Evolutionary conservation across 2,113 vertebrate genomes (phyloP), one percentile per base, ranked within the genome.

Genomic region (Neodontobutis hainanensis): DNA sequence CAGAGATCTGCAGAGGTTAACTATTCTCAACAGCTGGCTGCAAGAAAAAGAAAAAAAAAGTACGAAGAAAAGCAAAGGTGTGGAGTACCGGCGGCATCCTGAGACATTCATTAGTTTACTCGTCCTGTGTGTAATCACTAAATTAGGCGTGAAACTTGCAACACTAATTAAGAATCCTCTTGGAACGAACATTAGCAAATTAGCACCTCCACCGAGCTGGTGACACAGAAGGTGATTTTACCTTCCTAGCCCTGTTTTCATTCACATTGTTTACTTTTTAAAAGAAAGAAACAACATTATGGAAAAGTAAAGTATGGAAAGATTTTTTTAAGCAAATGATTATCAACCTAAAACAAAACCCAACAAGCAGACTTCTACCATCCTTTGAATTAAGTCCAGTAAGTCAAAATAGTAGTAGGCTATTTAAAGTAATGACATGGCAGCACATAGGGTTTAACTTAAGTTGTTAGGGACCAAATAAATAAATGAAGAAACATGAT

Each of bases 81-180:
- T 64, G 65, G 79, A 85, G 49, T 44, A 56, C 65, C 65, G 73
- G 64, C 66, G 76, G 77, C 70, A 69, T 76, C 80, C 66, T 43
- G 70, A 83, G 77, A 77, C 53, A 68, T 81, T 90, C 86, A 90
- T 91, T 86, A 91, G 85, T 68, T 83, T 78, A 78, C 80, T 88
- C 84, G 89, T 86, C 85, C 81, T 27, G 69, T 63, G 44, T 32
- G 46, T 85, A 89, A 92, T 90, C 85, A 90, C 81, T 87, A 89
- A 92, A 92, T 92, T 87, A 91, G 83, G 81, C 87, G 73, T 84
- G 86, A 88, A 92, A 88, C 86, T 85, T 87, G 71, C 87, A 82
- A 66, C 70, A 74, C 82, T 91, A 92, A 92, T 92, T 93, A 92
- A 86, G 85, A 89, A 66, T 87, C 84, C 83, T 78, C 81, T 86